Base-by-base conservation (phyloP, 2,797 vertebrate species). In the Xenentodon cancila region DNA sequence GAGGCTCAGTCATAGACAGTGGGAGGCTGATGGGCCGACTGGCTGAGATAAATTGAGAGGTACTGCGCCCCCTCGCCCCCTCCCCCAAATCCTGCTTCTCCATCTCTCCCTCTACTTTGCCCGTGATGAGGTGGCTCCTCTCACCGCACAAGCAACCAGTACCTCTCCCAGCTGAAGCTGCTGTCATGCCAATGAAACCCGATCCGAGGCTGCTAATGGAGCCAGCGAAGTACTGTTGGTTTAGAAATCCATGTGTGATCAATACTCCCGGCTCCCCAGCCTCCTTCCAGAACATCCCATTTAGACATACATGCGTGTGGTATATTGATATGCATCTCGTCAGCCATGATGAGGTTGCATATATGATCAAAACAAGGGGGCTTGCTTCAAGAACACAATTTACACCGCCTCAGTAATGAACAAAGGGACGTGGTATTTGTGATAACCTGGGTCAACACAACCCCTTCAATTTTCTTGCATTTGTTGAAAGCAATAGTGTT, bases 181-280 rank as follows among this genome's bases (percentile, higher is more conserved):
- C 89, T 89, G 90, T 93, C 91, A 92, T 89, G 84, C 85, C 85
- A 79, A 67, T 90, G 93, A 92, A 94, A 94, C 89, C 79, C 68
- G 90, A 93, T 91, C 89, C 85, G 40, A 71, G 85, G 71, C 79
- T 71, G 85, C 92, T 94, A 94, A 94, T 94, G 94, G 93, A 92
- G 80, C 84, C 77, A 40, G 82, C 74, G 80, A 84, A 90, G 88
- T 86, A 91, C 85, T 88, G 82, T 86, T 85, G 79, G 86, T 92
- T 91, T 88, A 82, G 91, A 91, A 91, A 94, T 94, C 94, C 85
- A 93, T 94, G 85, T 18, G 59, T 91, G 89, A 94, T 94, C 94
- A 92, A 94, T 94, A 93, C 75, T 73, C 59, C 80, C 69, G 91
- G 90, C 91, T 92, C 85, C 87, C 78, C 79, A 47, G 66, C 71